phyloP scores from a whole-genome alignment of 2,888 invertebrate species.

The Margaritifera margaritifera region DNA sequence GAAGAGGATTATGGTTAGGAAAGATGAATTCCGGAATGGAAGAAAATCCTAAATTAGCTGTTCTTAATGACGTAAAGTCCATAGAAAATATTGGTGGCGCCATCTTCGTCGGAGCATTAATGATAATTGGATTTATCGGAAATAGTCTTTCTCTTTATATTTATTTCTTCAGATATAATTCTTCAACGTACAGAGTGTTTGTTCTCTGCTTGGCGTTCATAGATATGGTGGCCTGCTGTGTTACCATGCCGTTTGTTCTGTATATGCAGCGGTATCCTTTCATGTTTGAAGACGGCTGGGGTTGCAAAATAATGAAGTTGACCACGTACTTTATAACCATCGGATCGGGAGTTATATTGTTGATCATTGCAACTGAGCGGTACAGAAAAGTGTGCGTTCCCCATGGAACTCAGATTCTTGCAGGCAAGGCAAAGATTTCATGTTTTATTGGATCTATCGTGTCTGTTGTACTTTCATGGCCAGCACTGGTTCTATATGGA shows the following conservation, averaged over 20 bases:
- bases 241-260: conserved; percentile 5
- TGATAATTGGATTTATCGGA: conserved; percentile 9
- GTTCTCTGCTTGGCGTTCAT: conserved; percentile 6
- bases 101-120: conserved; percentile 3
- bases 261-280: conserved; percentile 6
- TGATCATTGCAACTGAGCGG: conserved; percentile 8
- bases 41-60: too few species aligned
- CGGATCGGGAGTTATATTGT: conserved; percentile 1
- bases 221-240: conserved; percentile 6
- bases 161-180: conserved; percentile 3
- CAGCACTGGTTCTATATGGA: too few species aligned
- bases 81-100: too few species aligned
- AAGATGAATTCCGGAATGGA: too few species aligned
- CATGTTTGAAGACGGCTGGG: conserved; percentile 3
- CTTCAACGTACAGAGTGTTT: conserved; percentile 6
- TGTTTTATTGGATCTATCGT: not conserved
- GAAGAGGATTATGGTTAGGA: too few species aligned
- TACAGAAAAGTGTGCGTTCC: too few species aligned
- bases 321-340: not conserved
- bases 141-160: conserved; percentile 9
- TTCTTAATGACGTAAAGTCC: too few species aligned
- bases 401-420: not conserved
- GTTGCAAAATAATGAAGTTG: conserved; percentile 1
- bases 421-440: not conserved
- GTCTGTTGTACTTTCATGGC: not conserved